Percentiles rank a stretch among this genome's conserved stretches.
These are phyloP conservation scores for Epinotia ramella DNA, from an alignment of 2,888 invertebrate genomes.

Conservation along the genomic window DNA sequence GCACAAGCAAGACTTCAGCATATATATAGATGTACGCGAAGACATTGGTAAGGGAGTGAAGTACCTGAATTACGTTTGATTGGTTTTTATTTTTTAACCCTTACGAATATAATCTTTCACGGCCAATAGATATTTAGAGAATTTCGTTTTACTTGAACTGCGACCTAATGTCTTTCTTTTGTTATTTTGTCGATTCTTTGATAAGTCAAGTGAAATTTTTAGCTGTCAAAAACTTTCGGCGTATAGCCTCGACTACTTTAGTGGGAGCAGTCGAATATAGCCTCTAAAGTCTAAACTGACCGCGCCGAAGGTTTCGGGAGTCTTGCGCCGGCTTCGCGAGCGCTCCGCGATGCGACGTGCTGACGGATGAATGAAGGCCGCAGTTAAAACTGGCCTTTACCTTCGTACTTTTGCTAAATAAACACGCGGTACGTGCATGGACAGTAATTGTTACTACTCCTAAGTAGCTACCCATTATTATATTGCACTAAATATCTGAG, in stretches of 20 bases:
- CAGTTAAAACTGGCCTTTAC: conserved; percentile 20
- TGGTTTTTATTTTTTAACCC: not conserved
- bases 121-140: no score
- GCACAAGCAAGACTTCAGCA: no score
- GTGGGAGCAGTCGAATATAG: conserved; percentile 13
- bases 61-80: no score
- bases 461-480: not conserved
- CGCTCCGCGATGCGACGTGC: not conserved
- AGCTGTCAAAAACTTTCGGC: not conserved
- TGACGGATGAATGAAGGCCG: conserved; percentile 28
- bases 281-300: conserved; percentile 13
- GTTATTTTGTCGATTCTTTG: not conserved
- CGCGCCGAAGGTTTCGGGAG: conserved; percentile 27
- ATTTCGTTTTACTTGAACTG: no score
- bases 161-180: not conserved
- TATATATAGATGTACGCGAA: no score
- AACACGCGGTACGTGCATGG: not conserved
- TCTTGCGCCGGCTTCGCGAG: conserved; percentile 9
- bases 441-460: not conserved
- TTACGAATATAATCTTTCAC: no score
- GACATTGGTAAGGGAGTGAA: no score
- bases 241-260: conserved; percentile 1
- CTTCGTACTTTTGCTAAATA: conserved; percentile 17
- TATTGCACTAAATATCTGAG: not conserved
- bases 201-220: not conserved